These are phyloP conservation scores for Gasterosteus nipponicus DNA, from an alignment of 2,113 vertebrate species.

Conservation along the genomic window DNA sequence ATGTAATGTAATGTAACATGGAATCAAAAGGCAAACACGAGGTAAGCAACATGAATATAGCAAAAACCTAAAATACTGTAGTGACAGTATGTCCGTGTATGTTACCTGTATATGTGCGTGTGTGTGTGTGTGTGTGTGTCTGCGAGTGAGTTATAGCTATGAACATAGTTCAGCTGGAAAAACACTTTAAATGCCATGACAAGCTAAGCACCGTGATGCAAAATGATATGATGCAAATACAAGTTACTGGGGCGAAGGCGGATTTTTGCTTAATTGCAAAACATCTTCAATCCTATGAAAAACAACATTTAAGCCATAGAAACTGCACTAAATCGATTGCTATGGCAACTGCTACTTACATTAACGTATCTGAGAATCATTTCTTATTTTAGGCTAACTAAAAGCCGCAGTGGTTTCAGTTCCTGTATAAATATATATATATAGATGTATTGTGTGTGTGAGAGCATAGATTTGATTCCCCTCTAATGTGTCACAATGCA, in stretches of 20 bases:
- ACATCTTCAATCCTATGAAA: neutral
- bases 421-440: neutral
- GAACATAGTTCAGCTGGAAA: neutral
- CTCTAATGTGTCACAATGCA: neutral
- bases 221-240: neutral
- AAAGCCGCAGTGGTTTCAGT: conserved; percentile 26
- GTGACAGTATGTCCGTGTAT: neutral
- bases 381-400: neutral
- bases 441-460: neutral
- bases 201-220: neutral
- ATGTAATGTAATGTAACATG: too few species aligned
- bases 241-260: neutral
- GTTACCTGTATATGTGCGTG: neutral
- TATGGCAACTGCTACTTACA: neutral
- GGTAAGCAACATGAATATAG: neutral
- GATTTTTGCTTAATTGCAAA: neutral
- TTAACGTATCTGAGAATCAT: neutral
- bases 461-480: neutral
- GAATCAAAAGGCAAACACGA: neutral
- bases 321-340: neutral
- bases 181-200: neutral
- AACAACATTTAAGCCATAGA: neutral
- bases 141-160: neutral
- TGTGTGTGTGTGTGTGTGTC: neutral
- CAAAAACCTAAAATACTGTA: neutral